Base-by-base conservation (phyloP, 2,797 vertebrate genomes). In the Muscicapa striata region DNA sequence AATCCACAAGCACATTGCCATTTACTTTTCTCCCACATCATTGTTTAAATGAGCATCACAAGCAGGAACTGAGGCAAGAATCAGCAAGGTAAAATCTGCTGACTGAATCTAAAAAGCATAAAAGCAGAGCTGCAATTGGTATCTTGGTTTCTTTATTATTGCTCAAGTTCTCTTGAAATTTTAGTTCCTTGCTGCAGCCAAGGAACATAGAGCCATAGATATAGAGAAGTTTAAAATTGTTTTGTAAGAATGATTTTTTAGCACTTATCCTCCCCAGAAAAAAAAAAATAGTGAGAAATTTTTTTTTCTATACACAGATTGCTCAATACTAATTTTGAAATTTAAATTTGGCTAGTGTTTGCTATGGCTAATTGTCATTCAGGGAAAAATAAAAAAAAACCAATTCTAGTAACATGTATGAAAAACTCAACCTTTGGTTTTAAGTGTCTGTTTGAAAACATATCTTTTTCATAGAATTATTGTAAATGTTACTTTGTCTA, bases 151-250 rank as follows among this genome's bases (percentile, higher is more conserved):
- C 13, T 46, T 66, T 27, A n/a, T 11, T 57, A 27, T 4, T 49
- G 17, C 17, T 63, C 11, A 38, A 29, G 7, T 61, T 69, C 11
- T 11, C 9, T 55, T 5, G 6, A 30, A 2, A 2, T 48, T 64
- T 92, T 48, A 45, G 5, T 13, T 76, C 3, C 11, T 41, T 59
- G 7, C 7, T 76, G 18, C 10, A 87, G 19, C 8, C 11, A 52
- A 46, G 20, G 20, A 78, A 22, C 5, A 13, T 14, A 14, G 1
- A 41, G 0, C 1, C 1, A 0, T 22, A 15, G 15, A 4, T 54
- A 21, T 12, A 48, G 23, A 66, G 8, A 45, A 81, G 6, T 45
- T 45, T 32, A 45, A 94, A 32, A 12, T 3, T 32, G 0, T 36
- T 63, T 57, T 17, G 9, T 13, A 12, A 64, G 0, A 23, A 72